Base-by-base conservation (phyloP, 2,113 vertebrate genomes). In the Carassius auratus region DNA sequence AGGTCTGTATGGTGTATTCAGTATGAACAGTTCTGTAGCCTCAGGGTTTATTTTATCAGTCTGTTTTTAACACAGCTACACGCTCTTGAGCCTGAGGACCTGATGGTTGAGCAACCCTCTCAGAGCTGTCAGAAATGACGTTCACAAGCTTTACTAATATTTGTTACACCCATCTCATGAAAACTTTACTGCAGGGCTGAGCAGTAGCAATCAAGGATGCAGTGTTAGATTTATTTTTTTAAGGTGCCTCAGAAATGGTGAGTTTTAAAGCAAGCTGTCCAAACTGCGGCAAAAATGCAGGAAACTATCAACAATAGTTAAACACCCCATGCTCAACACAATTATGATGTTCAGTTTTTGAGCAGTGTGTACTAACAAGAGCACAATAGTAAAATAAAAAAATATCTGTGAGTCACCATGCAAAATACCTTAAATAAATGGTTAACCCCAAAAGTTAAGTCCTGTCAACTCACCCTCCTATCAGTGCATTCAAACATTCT, bases 31-130 rank as follows among this genome's bases (percentile, higher is more conserved):
- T 69, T 38, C 66, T 71, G 68, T 71, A 38, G 66, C 66, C 66
- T 21, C 33, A 69, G 66, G 68, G 68, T 71, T 71, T 71, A 6
- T 71, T 71, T 71, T 21, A 71, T 38, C 36, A 71, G 33, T 71
- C 68, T 42, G 68, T 21, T 71, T 71, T 42, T 38, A 71, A 71
- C 68, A 42, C 68, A 12, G 68, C 17, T 71, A 42, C 8, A 38
- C 33, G 9, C 33, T 71, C 36, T 42, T 42, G 17, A 71, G 68
- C 68, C 36, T 5, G 68, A 71, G 68, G 68, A 71, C 17, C 17
- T 42, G 33, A 71, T 71, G 4, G 33, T 71, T 42, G 21, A 71
- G 68, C 68, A 71, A 71, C 33, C 33, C 68, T 38, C 68, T 38
- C 33, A 38, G 68, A 71, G 17, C 68, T 71, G 36, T 71, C 68